A percentile compares a stretch with the other conserved stretches of the same genome.
Conservation (phyloP, 2,888 invertebrate genomes). For the Lamellibrachia satsuma region DNA sequence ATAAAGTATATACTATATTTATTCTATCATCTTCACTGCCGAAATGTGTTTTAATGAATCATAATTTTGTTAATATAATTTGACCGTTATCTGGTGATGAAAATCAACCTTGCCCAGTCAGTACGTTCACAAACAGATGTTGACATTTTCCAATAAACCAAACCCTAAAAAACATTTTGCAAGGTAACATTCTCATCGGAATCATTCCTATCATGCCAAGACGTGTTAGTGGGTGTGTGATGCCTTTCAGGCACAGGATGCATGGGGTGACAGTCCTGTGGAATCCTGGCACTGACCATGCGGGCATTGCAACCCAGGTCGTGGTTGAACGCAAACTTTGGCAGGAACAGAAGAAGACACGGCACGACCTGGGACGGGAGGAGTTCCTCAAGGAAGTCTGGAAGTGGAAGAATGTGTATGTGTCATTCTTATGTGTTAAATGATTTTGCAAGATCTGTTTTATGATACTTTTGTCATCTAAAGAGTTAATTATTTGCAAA, state of each 20-base stretch:
- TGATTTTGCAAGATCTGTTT: too few species aligned
- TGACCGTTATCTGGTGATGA: too few species aligned
- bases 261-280: constrained; percentile 89
- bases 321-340: constrained; percentile 96
- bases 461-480: too few species aligned
- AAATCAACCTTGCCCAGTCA: too few species aligned
- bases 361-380: constrained; percentile 95
- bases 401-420: constrained; percentile 91
- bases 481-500: too few species aligned
- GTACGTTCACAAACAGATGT: too few species aligned
- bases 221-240: not conserved
- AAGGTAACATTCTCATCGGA: not conserved
- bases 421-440: constrained; percentile 28
- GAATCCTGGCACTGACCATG: constrained; percentile 99
- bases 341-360: constrained; percentile 83
- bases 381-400: constrained; percentile 91
- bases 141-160: too few species aligned
- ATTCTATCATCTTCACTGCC: too few species aligned
- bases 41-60: too few species aligned
- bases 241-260: constrained; percentile 82
- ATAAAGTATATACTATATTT: too few species aligned
- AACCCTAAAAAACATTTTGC: not conserved
- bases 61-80: too few species aligned
- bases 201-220: not conserved
- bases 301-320: constrained; percentile 98